These are phyloP conservation scores for Dasyornis broadbenti DNA, from an alignment of 2,113 vertebrate genomes.

Conservation along the genomic window DNA sequence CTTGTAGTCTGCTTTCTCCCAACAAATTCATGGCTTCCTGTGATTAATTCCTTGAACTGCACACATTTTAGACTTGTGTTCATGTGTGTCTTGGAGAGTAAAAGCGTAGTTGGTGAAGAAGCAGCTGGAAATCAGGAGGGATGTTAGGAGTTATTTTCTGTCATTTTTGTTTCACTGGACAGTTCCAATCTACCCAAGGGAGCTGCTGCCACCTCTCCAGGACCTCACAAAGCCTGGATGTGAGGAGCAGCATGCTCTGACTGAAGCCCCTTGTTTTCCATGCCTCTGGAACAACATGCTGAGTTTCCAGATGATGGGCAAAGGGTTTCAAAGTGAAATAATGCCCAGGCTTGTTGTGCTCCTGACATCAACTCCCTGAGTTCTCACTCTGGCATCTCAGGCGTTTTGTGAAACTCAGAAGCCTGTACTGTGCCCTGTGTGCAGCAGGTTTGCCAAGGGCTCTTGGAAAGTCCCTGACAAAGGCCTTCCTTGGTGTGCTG, in stretches of 20 bases:
- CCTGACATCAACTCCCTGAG: not conserved
- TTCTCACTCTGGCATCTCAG: not conserved
- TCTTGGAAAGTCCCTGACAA: conserved; percentile 41
- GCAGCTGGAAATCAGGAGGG: not conserved
- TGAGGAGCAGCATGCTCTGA: not conserved
- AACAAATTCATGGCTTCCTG: not conserved
- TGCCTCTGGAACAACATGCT: not conserved
- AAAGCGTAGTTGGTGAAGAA: not conserved
- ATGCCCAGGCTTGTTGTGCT: conserved; percentile 34
- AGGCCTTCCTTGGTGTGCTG: conserved; percentile 3
- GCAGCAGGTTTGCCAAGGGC: not conserved
- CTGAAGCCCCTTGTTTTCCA: not conserved
- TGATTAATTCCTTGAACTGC: not conserved
- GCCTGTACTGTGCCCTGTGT: not conserved
- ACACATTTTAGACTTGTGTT: not conserved
- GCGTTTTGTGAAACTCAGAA: not conserved
- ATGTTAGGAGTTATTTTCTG: not conserved
- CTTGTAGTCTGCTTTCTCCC: not conserved
- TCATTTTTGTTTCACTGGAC: not conserved
- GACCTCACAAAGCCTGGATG: not conserved
- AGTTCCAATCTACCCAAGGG: not conserved
- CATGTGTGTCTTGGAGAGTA: not conserved
- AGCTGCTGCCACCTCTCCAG: not conserved
- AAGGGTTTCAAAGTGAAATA: not conserved
- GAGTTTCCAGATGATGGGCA: not conserved